Base-by-base conservation (phyloP, 2,113 vertebrate species). In the Dromaius novaehollandiae region DNA sequence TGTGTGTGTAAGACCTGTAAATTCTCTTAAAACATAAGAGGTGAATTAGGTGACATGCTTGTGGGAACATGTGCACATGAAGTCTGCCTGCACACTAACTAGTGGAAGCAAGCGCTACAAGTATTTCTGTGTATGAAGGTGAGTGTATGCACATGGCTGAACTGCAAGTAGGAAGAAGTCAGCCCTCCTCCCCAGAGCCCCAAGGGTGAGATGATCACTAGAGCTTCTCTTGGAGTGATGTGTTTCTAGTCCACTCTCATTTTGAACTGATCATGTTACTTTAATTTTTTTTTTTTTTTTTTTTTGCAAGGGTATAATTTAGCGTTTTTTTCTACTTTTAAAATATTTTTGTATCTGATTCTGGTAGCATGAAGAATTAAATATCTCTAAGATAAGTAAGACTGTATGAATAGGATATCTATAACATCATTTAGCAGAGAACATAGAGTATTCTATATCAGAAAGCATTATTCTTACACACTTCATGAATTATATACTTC, bases 61-160 rank as follows among this genome's bases (percentile, higher is more conserved):
- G 7, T 78, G 20, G 11, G 44, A 90, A 21, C 28, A 38, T 0
- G 0, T 71, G 8, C 12, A 40, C 26, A 16, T 11, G 7, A 48
- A 51, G 44, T 46, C 40, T 90, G 55, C 11, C 15, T 42, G 64
- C 15, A 9, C 38, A 42, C 28, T 66, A 17, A 30, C 38, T 65
- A 9, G 63, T 65, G 36, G 26, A 66, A n/a, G 7, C 30, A 64
- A 26, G 7, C 9, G 34, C 6, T 53, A 5, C 12, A 20, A 4
- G 0, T 75, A 6, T 68, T 61, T 48, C 26, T 76, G 2, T 25
- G 44, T 4, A 20, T 55, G 42, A 17, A 22, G 20, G 10, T 44
- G 9, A 13, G 1, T 30, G 6, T 26, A 2, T 26, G 2, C 5
- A 6, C n/a, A 26, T 12, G 34, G 13, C 42, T 58, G 26, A 89